Percentiles rank a stretch among this genome's conserved stretches.
Conservation (phyloP, 2,113 vertebrate species). For the Pseudorectes ferrugineus region DNA sequence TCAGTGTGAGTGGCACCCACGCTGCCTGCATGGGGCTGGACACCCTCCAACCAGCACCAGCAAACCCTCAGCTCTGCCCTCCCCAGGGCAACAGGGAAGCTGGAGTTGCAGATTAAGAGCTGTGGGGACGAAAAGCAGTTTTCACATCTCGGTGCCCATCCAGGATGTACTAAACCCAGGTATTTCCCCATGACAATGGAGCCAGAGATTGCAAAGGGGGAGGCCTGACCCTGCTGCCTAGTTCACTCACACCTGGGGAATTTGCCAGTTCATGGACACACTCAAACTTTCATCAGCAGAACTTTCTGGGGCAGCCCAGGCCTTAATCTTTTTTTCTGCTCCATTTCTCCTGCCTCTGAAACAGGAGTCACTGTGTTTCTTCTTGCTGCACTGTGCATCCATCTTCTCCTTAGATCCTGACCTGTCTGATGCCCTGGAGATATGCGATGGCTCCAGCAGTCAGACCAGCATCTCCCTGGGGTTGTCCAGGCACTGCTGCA, state of each 20-base stretch:
- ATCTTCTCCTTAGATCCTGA: conserved; percentile 50
- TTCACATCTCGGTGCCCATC: background rate
- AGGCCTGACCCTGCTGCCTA: background rate
- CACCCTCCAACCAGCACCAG: background rate
- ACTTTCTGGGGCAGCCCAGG: background rate
- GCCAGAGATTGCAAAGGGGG: background rate
- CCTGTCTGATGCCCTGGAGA: background rate
- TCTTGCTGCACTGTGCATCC: background rate
- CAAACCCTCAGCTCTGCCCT: background rate
- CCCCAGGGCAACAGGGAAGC: background rate
- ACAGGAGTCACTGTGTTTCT: background rate
- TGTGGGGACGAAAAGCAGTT: background rate
- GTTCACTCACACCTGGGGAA: background rate
- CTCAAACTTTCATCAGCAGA: background rate
- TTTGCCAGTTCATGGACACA: background rate
- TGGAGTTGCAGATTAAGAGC: background rate
- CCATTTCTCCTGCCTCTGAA: conserved; percentile 24
- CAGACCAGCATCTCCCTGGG: background rate
- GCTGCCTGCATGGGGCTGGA: background rate
- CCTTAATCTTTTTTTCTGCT: conserved; percentile 30
- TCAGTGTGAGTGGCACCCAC: background rate
- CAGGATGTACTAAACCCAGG: background rate
- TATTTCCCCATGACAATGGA: background rate
- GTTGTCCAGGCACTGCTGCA: background rate
- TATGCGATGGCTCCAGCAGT: background rate